Percentiles rank a stretch among this genome's conserved stretches.
Evolutionary conservation across 2,888 invertebrate genomes (phyloP).

Genomic region (Sesamia inferens): DNA sequence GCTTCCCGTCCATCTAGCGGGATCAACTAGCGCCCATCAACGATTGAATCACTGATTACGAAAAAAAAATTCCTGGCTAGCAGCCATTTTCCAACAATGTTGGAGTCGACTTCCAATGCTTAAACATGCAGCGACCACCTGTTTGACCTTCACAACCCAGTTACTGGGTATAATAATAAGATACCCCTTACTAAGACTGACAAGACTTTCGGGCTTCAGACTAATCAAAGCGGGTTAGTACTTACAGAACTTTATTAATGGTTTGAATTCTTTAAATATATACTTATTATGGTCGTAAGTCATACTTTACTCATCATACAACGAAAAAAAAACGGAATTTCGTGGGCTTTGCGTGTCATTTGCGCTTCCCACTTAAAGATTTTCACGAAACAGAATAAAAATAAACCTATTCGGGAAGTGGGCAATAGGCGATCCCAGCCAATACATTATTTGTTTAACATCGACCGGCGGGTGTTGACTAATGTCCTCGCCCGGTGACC

Average conservation of each 20-base stretch:
- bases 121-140: too few species aligned
- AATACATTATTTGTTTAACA: conserved; percentile 64
- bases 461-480: conserved; percentile 64
- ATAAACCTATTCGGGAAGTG: conserved; percentile 33
- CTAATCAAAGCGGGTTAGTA: not conserved
- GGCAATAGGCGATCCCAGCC: conserved; percentile 33
- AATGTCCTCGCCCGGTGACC: conserved; percentile 60
- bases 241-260: not conserved
- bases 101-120: too few species aligned
- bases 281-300: not conserved
- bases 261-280: not conserved
- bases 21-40: too few species aligned
- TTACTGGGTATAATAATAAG: too few species aligned
- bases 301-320: not conserved
- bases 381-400: conserved; percentile 50
- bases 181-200: too few species aligned
- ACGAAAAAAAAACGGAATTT: not conserved
- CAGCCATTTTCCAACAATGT: too few species aligned
- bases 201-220: too few species aligned
- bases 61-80: too few species aligned
- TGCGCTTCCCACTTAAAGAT: conserved; percentile 11
- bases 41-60: too few species aligned
- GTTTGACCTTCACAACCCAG: too few species aligned
- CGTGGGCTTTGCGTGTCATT: too few species aligned
- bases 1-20: too few species aligned